Evolutionary conservation across 2,888 invertebrate genomes (phyloP).

Genomic region (Spisula subtruncata): DNA sequence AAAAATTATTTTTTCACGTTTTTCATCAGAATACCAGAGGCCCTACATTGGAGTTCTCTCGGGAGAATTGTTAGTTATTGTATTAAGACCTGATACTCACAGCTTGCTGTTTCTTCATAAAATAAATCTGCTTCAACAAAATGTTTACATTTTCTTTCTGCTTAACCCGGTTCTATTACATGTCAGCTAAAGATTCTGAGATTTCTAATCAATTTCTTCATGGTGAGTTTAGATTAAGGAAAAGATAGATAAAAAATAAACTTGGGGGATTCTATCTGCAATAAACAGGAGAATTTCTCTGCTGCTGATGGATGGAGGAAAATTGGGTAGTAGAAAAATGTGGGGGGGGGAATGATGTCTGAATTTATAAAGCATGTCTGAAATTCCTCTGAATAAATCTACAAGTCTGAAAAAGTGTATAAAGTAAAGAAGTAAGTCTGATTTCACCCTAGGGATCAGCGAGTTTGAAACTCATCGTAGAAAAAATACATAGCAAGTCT

Average conservation of each 20-base stretch:
- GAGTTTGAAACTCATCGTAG: no score
- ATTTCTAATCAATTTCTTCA: conserved; percentile 55
- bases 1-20: no score
- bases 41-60: not conserved
- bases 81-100: conserved; percentile 20
- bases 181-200: conserved; percentile 47
- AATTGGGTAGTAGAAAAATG: conserved; percentile 32
- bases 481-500: no score
- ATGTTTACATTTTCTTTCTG: conserved; percentile 45
- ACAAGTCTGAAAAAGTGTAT: no score
- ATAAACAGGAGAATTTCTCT: conserved; percentile 46
- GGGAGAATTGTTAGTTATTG: not conserved
- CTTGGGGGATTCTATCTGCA: conserved; percentile 43
- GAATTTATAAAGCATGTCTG: no score
- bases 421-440: no score
- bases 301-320: conserved; percentile 40
- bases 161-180: conserved; percentile 46
- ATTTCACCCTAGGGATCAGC: no score
- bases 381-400: no score
- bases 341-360: not conserved
- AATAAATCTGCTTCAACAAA: conserved; percentile 38
- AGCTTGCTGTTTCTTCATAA: conserved; percentile 20
- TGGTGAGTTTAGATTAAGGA: conserved; percentile 52
- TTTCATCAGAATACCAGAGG: not conserved
- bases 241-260: conserved; percentile 50